Evolutionary conservation across 2,888 invertebrate species (phyloP), one percentile per base, ranked within the genome.

Genomic region (Tuta absoluta): DNA sequence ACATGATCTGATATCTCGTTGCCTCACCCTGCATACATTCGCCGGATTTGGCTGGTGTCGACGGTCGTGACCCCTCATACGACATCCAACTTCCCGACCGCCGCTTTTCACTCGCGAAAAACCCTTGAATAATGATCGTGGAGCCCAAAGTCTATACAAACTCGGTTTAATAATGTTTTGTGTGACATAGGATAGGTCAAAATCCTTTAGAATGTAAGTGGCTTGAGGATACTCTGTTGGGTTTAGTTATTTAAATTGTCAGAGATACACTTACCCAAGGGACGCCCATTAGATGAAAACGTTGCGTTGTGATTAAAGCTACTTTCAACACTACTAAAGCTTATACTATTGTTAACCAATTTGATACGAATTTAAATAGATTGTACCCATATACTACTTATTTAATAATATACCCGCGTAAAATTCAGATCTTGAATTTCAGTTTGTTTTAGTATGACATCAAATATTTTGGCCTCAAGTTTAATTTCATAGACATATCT

Each of bases 1-100:
- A 70, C 73, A 69, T 71, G 73, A 76, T 78, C 79, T 75, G 75
- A 78, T 77, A 75, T 75, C 70, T 53, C 65, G 61, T 65, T 65
- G 60, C 66, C 68, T 59, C 67, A 64, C 75, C 67, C 72, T 71
- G 77, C 82, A 82, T 83, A 83, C 72, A 82, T 82, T 81, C 73
- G 64, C 68, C 62, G 80, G 84, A 76, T 84, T 82, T 81, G 74
- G 65, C 65, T 69, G 73, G 38, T 17, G 28, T 14, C 33, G n/a
- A 24, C 48, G 61, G 71, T 71, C 80, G 78, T 81, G 82, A 80
- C 79, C 81, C 69, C 66, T 76, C 82, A 82, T 79, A 74, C 72
- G 68, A 69, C 71, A 67, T 64, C 28, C 64, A 71, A 71, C 71
- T 74, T 76, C 70, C 69, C 69, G 68, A 69, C 67, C 65, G 57